Base-by-base conservation (phyloP, 2,888 invertebrate species). In the Diogma glabrata region DNA sequence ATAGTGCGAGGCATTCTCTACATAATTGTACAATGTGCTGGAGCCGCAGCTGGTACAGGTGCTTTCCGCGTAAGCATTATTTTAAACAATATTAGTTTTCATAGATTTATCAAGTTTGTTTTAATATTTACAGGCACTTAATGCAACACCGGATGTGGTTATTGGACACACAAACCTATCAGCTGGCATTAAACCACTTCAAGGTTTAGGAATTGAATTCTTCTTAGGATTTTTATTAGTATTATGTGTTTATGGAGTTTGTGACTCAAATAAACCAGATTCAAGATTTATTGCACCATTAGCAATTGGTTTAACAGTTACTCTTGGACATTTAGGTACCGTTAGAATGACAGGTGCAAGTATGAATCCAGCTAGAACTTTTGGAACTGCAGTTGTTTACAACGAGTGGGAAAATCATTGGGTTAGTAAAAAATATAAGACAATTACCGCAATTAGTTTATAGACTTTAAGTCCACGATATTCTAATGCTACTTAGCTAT, bases 301-400 rank as follows among this genome's bases (percentile, higher is more conserved):
- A 48, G 84, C 90, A 52, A 93, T 94, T 61, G 94, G 94, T 0
- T 75, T 94, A 58, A 79, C 92, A 0, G 87, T 94, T 45, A 80
- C 86, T 0, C 73, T 89, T 54, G 87, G 90, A 6, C 93, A 94
- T 67, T 73, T 93, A 58, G 81, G 86, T 51, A 86, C 86, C 12
- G 86, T 93, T 63, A 81, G 84, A 70, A 81, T 78, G 63, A 92
- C 93, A 9, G 90, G 92, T 43, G 80, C 91, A 33, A 86, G 91
- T 60, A 92, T 93, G 92, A 93, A 93, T 72, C 91, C 93, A 0
- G 93, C 93, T 0, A 76, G 93, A 55, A 84, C 87, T 53, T 80
- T 93, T 62, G 93, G 93, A 53, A 87, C 90, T 1, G 88, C 93
- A 3, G 79, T 90, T 20, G 80, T 91, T 52, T 79, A 80, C 57